phyloP scores from a whole-genome alignment of 1,140 invertebrate species.

The Drosophila auraria region DNA sequence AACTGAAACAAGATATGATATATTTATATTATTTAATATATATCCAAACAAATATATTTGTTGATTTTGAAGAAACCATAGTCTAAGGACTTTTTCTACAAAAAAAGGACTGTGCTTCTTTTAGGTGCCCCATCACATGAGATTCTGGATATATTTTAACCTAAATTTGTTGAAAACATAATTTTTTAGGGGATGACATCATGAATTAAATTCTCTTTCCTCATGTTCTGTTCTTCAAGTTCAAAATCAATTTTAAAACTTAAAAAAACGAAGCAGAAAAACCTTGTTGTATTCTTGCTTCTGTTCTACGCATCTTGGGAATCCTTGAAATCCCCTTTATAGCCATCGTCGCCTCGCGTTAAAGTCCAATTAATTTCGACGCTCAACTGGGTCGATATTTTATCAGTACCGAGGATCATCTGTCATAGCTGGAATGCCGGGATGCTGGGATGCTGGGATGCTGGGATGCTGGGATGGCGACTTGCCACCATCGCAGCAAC shows the following conservation, averaged over 20 bases:
- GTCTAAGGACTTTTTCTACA: too few species aligned
- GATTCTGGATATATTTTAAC: too few species aligned
- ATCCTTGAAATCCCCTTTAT: slow-evolving; percentile 9
- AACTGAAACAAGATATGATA: too few species aligned
- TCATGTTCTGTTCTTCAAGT: too few species aligned
- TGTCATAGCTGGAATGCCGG: slow-evolving; percentile 20
- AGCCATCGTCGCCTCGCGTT: slow-evolving; percentile 40
- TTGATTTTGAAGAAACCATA: too few species aligned
- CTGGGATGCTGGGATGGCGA: slow-evolving; percentile 4
- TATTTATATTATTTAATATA: too few species aligned
- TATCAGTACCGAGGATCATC: slow-evolving; percentile 27
- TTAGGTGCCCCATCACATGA: too few species aligned
- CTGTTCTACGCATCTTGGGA: slow-evolving; percentile 34
- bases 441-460: neutral
- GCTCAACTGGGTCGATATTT: slow-evolving; percentile 47
- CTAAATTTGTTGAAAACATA: neutral
- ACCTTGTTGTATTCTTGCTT: slow-evolving; percentile 14
- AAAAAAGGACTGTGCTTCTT: too few species aligned
- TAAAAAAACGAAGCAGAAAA: neutral
- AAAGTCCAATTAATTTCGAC: slow-evolving; percentile 58
- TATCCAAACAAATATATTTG: too few species aligned
- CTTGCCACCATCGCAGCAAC: slow-evolving; percentile 11
- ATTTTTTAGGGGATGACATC: neutral
- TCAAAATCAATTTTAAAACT: neutral
- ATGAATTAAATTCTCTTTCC: neutral